Evolutionary conservation across 1,140 invertebrate genomes (phyloP).

Genomic region (Saccostrea echinata): DNA sequence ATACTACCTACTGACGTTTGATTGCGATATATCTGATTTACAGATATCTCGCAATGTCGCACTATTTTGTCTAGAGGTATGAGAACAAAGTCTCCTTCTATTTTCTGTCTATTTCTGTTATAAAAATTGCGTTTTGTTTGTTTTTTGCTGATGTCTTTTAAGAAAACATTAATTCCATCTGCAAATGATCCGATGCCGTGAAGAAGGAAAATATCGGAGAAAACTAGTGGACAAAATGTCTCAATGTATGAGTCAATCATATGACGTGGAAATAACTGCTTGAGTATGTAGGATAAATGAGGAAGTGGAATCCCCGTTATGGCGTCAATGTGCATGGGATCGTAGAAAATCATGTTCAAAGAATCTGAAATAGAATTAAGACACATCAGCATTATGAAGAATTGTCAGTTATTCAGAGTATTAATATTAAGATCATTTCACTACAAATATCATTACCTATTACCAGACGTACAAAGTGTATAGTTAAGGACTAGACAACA

Average conservation of each 20-base stretch:
- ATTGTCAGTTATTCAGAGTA: too few species aligned
- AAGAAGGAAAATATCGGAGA: not conserved
- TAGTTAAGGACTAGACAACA: too few species aligned
- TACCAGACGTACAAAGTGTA: too few species aligned
- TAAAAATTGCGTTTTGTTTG: not conserved
- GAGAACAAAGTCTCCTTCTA: not conserved
- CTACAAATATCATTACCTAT: too few species aligned
- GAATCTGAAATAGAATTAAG: not conserved
- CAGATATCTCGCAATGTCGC: not conserved
- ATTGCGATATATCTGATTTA: too few species aligned
- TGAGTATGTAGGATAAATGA: not conserved
- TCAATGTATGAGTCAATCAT: not conserved
- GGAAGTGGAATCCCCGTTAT: not conserved
- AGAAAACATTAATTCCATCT: not conserved
- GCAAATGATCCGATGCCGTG: not conserved
- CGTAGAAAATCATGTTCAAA: not conserved
- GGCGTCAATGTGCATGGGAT: not conserved
- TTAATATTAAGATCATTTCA: too few species aligned
- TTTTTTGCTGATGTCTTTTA: not conserved
- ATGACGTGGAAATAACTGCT: not conserved
- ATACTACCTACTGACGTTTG: not conserved
- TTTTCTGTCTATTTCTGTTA: not conserved
- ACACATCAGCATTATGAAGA: too few species aligned
- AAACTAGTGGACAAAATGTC: not conserved
- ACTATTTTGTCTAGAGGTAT: not conserved